Percentiles rank a stretch among this genome's conserved stretches.
Evolutionary conservation across 2,888 invertebrate genomes (phyloP).

Genomic region (Carterocephalus palaemon): DNA sequence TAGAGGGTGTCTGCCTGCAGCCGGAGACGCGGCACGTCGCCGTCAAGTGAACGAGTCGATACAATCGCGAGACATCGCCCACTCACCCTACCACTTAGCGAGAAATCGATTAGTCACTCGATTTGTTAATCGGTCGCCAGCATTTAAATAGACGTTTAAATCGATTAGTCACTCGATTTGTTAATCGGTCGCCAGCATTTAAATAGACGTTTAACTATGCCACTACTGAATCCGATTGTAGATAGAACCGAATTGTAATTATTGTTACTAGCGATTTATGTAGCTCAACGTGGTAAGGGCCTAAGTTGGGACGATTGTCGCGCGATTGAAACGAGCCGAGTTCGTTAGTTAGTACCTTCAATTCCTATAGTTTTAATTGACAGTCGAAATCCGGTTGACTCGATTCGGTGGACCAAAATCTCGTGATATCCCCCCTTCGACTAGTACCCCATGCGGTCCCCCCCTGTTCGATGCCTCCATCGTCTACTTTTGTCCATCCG

Average conservation of each 20-base stretch:
- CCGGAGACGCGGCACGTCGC: constrained; percentile 84
- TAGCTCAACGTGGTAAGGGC: neutral
- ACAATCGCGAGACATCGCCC: constrained; percentile 16
- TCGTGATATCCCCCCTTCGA: constrained; percentile 51
- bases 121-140: too few species aligned
- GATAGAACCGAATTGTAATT: too few species aligned
- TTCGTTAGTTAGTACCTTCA: constrained; percentile 56
- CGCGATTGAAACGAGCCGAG: constrained; percentile 20
- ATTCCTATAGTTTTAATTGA: constrained; percentile 62
- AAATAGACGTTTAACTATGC: too few species aligned
- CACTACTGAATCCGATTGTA: too few species aligned
- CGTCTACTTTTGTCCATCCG: constrained; percentile 46
- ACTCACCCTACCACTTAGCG: too few species aligned
- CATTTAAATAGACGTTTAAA: too few species aligned
- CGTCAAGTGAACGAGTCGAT: constrained; percentile 65
- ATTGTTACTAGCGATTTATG: too few species aligned
- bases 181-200: too few species aligned
- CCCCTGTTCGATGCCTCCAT: constrained; percentile 24
- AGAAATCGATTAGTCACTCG: too few species aligned
- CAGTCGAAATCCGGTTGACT: constrained; percentile 52
- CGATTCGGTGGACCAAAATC: constrained; percentile 64
- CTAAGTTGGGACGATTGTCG: neutral
- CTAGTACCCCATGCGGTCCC: neutral
- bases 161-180: too few species aligned
- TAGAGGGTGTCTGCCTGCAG: constrained; percentile 92